Percentiles rank a stretch among this genome's conserved stretches.
These are phyloP conservation scores for Rhimphoctona megacephalus DNA, from an alignment of 2,888 invertebrate species.

Conservation along the genomic window DNA sequence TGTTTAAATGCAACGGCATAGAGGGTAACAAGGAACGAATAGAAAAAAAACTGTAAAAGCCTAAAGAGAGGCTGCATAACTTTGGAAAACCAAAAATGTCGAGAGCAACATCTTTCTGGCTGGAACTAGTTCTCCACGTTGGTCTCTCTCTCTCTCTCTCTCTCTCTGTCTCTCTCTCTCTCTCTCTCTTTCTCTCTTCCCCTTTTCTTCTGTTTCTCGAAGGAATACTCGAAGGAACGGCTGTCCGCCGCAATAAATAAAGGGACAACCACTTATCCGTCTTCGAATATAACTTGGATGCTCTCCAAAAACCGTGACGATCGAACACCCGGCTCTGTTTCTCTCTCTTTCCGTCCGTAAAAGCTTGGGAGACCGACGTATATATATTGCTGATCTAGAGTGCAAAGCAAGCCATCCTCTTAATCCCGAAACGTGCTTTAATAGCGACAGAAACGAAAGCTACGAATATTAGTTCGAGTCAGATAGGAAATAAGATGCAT, in stretches of 20 bases:
- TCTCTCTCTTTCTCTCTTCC: neutral
- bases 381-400: slow-evolving; percentile 35
- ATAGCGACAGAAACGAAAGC: slow-evolving; percentile 40
- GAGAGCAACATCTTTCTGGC: slow-evolving; percentile 30
- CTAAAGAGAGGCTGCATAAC: slow-evolving; percentile 43
- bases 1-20: slow-evolving; percentile 7
- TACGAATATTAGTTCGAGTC: slow-evolving; percentile 59
- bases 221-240: slow-evolving; percentile 57
- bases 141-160: slow-evolving; percentile 40
- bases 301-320: slow-evolving; percentile 69
- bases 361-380: slow-evolving; percentile 6
- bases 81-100: slow-evolving; percentile 54
- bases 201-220: slow-evolving; percentile 28
- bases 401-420: slow-evolving; percentile 50
- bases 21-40: slow-evolving; percentile 1
- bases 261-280: slow-evolving; percentile 71
- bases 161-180: slow-evolving; percentile 17
- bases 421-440: slow-evolving; percentile 57
- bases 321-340: slow-evolving; percentile 66
- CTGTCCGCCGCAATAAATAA: slow-evolving; percentile 70
- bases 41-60: slow-evolving; percentile 58
- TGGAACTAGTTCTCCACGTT: slow-evolving; percentile 58
- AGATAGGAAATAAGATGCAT: neutral
- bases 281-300: slow-evolving; percentile 70
- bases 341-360: slow-evolving; percentile 27